Base-by-base conservation (phyloP, 2,113 vertebrate genomes). In the Oriolus oriolus region DNA sequence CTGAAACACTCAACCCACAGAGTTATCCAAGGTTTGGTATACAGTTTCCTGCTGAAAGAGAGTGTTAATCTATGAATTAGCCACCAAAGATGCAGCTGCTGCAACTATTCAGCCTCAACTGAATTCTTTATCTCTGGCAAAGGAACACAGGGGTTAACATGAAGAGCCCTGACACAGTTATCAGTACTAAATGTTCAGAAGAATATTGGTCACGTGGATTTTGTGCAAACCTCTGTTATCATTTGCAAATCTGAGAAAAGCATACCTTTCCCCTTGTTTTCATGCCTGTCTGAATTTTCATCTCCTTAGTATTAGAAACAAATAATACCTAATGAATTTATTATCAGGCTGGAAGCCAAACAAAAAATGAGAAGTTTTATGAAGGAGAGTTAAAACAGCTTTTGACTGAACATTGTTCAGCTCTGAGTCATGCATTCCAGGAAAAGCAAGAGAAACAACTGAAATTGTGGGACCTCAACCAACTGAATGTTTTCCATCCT, bases 371-470 rank as follows among this genome's bases (percentile, higher is more conserved):
- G 21, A 39, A 35, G 21, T 76, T 85, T 82, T 85, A 80, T 56
- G 35, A 79, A 39, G 22, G 31, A 70, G 22, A 61, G 59, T 54
- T 91, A 69, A 71, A 89, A 41, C 2, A 37, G 0, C 7, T 93
- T 90, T 61, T 85, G 50, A 76, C 42, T 41, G 63, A 80, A 71
- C 33, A 15, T 70, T 88, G 28, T 79, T 91, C 54, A 47, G 17
- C 50, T 88, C 84, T 85, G 84, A 95, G 81, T 97, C 89, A 91
- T 64, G 45, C 49, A 71, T 87, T 92, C 85, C 71, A 80, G 70
- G 39, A 83, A 70, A 75, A 91, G 39, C n/a, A 89, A 83, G 50
- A 76, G 84, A 85, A 93, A 65, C 45, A 59, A 75, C 30, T 93
- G 35, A 91, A 93, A 76, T 39, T 24, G 30, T 53, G 30, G 16